Conservation (phyloP, 2,888 invertebrate species). For the Epistrophe eligans region DNA sequence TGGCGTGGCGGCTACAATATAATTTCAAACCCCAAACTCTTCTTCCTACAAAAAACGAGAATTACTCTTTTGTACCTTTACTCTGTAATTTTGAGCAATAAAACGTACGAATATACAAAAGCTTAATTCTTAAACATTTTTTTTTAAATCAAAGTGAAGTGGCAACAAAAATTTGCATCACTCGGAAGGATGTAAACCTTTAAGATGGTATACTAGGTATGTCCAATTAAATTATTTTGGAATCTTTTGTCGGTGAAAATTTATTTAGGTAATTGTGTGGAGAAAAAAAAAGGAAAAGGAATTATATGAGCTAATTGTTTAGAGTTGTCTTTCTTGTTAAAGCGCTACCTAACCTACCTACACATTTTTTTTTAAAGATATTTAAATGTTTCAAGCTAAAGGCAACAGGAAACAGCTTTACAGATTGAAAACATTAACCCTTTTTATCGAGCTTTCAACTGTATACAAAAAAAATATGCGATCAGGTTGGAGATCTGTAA, state of each 20-base stretch:
- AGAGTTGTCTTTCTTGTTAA: background rate
- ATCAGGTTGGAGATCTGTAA: no score
- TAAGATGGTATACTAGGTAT: background rate
- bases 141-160: background rate
- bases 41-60: constrained; percentile 36
- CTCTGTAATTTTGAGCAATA: constrained; percentile 71
- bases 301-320: background rate
- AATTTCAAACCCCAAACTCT: constrained; percentile 29
- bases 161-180: constrained; percentile 16
- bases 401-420: no score
- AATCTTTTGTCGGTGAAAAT: background rate
- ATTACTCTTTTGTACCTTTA: constrained; percentile 19
- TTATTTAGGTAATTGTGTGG: background rate
- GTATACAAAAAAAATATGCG: no score
- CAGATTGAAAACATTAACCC: no score
- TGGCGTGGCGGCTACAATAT: constrained; percentile 1
- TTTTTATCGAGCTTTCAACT: no score
- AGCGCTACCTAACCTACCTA: background rate
- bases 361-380: no score
- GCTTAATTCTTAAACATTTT: background rate
- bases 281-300: background rate
- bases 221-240: constrained; percentile 13
- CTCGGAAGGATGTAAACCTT: constrained; percentile 2
- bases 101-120: constrained; percentile 62
- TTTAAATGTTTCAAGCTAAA: no score